Evolutionary conservation across 2,113 vertebrate species (phyloP).

Genomic region (Apodemus sylvaticus): DNA sequence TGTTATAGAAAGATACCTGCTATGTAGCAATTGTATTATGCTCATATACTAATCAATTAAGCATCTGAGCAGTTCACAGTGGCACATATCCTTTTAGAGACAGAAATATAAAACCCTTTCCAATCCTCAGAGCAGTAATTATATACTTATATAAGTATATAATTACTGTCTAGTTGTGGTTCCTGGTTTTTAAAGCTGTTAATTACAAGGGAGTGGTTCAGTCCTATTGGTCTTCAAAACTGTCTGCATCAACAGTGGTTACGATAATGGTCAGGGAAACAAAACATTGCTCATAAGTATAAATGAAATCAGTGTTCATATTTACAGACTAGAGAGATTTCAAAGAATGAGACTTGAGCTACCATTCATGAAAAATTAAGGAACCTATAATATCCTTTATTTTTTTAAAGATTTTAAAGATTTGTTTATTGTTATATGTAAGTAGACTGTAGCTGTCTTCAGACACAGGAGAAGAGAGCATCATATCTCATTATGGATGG

Average conservation of each 20-base stretch:
- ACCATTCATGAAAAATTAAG: constrained; percentile 35
- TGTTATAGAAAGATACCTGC: too few species aligned
- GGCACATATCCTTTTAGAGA: background rate
- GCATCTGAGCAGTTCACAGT: background rate
- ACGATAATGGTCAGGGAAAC: background rate
- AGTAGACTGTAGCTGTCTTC: too few species aligned
- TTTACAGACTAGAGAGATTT: constrained; percentile 54
- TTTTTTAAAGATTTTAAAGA: too few species aligned
- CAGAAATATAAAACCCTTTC: background rate
- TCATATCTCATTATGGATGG: too few species aligned
- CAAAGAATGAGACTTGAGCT: background rate
- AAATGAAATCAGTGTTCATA: constrained; percentile 64
- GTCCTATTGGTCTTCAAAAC: background rate
- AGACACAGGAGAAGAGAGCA: too few species aligned
- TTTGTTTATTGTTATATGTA: too few species aligned
- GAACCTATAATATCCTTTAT: background rate
- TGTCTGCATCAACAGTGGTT: background rate
- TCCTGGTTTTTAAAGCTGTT: background rate
- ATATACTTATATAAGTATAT: too few species aligned
- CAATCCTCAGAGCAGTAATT: background rate
- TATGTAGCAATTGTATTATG: background rate
- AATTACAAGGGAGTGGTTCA: background rate
- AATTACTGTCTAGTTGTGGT: background rate
- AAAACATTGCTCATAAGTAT: constrained; percentile 9
- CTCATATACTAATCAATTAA: background rate